Evolutionary conservation across 2,113 vertebrate genomes (phyloP).

Genomic region (Cardinalis cardinalis): DNA sequence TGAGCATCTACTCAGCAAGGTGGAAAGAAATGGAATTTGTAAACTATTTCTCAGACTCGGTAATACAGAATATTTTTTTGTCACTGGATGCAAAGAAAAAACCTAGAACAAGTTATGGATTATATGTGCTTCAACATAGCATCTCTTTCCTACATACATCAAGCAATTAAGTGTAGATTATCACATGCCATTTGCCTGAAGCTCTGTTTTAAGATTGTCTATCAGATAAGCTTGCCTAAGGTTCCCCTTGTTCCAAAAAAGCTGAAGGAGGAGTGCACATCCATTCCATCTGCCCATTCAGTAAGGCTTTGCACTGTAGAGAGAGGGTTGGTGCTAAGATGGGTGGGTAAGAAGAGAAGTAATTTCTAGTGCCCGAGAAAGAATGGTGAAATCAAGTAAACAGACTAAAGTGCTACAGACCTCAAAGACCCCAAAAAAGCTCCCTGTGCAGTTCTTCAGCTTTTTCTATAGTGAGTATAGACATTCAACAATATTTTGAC

Average conservation of each 20-base stretch:
- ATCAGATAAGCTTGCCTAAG: background rate
- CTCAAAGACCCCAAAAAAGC: background rate
- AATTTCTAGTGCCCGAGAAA: background rate
- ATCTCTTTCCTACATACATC: background rate
- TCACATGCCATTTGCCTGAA: background rate
- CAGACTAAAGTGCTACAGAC: background rate
- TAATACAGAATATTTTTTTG: background rate
- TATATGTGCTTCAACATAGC: background rate
- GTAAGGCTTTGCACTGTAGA: background rate
- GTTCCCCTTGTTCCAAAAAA: background rate
- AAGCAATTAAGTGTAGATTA: conserved; percentile 44
- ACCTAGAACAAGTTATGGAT: background rate
- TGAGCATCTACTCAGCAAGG: background rate
- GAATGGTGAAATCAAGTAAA: background rate
- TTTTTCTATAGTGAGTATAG: background rate
- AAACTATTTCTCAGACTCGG: background rate
- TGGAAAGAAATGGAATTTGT: background rate
- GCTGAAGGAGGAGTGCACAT: background rate
- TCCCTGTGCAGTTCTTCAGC: background rate
- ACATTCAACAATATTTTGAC: background rate
- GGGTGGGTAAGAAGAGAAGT: background rate
- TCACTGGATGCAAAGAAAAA: background rate
- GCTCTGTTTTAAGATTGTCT: background rate
- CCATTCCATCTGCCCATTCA: background rate
- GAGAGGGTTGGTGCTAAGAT: background rate